phyloP scores from a whole-genome alignment of 2,888 invertebrate genomes.

The Diarsia brunnea region DNA sequence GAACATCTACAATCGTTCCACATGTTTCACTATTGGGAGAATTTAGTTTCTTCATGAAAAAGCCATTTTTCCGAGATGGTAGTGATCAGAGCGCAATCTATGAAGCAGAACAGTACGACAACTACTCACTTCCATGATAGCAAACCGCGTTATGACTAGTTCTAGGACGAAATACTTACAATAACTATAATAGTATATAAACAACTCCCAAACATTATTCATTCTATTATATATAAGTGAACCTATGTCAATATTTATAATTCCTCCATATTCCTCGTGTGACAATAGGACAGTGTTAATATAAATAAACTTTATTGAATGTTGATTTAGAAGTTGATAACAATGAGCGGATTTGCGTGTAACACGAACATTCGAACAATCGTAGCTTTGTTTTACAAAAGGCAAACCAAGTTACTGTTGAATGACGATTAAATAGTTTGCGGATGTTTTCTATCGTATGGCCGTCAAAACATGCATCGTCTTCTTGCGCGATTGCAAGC shows the following conservation, averaged over 20 bases:
- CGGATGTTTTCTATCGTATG: constrained; percentile 43
- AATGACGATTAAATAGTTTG: constrained; percentile 29
- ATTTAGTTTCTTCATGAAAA: background rate
- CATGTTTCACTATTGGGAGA: background rate
- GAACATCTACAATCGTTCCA: background rate
- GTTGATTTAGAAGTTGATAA: constrained; percentile 52
- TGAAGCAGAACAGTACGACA: background rate
- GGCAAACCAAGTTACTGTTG: constrained; percentile 26
- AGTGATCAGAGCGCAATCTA: background rate
- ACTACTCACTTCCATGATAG: background rate
- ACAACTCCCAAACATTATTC: background rate
- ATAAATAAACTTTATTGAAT: constrained; percentile 52
- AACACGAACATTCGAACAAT: constrained; percentile 57
- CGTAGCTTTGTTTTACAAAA: constrained; percentile 49
- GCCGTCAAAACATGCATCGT: constrained; percentile 27
- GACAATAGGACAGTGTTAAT: constrained; percentile 31
- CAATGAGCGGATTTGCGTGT: constrained; percentile 58
- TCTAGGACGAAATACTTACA: constrained; percentile 33
- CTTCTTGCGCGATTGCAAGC: background rate
- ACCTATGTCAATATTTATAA: constrained; percentile 25
- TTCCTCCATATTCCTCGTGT: constrained; percentile 18
- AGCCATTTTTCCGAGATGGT: background rate
- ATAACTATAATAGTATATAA: constrained; percentile 12
- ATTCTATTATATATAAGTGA: background rate
- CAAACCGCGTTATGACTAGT: constrained; percentile 10